These are phyloP conservation scores for Leucophora obtusa DNA, from an alignment of 2,888 invertebrate species.

Conservation along the genomic window DNA sequence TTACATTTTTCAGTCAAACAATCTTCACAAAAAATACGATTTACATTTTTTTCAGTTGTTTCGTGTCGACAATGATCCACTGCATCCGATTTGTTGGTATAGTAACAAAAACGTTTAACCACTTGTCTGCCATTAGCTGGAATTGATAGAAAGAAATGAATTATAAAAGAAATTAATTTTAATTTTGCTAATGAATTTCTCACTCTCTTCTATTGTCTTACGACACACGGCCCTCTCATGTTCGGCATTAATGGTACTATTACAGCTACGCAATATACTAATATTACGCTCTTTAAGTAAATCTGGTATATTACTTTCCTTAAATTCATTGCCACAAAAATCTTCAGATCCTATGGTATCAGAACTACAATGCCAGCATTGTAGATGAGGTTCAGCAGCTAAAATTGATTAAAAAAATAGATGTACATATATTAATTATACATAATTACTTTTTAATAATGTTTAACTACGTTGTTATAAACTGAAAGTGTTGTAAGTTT, in stretches of 20 bases:
- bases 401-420: not conserved
- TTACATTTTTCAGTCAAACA: conserved; percentile 74
- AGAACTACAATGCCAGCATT: conserved; percentile 77
- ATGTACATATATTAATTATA: too few species aligned
- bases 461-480: too few species aligned
- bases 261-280: conserved; percentile 72
- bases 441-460: too few species aligned
- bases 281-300: conserved; percentile 72
- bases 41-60: conserved; percentile 73
- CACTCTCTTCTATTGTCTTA: conserved; percentile 76
- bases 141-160: not conserved
- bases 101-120: conserved; percentile 77
- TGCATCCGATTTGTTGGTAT: conserved; percentile 76
- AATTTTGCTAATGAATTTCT: not conserved
- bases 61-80: conserved; percentile 71
- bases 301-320: conserved; percentile 73
- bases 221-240: conserved; percentile 76
- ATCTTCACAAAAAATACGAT: conserved; percentile 74
- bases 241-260: conserved; percentile 74
- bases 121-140: conserved; percentile 72
- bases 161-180: not conserved
- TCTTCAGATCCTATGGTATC: conserved; percentile 75
- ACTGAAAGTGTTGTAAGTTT: too few species aligned
- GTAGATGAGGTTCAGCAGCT: conserved; percentile 65
- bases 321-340: conserved; percentile 74